Base-by-base conservation (phyloP, 2,113 vertebrate species). In the Barbus barbus region DNA sequence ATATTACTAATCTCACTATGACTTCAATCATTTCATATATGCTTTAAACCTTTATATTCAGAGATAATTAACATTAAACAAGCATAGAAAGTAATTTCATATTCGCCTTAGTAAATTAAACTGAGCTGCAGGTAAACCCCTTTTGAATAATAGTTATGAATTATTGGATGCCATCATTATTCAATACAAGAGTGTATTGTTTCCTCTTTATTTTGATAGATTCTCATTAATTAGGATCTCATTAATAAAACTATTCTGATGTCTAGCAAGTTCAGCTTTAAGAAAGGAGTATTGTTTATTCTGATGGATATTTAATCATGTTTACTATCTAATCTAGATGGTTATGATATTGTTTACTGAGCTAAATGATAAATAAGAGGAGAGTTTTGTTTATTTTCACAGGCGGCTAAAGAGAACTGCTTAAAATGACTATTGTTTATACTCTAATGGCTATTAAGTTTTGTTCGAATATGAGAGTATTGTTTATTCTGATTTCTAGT, bases 371-470 rank as follows among this genome's bases (percentile, higher is more conserved):
- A 58, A 78, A 38, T 78, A 78, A 9, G 6, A 8, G 1, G 48
- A 36, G 9, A 33, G 48, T 56, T 12, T n/a, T n/a, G 33, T 38
- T 41, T 71, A 38, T 71, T 38, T 20, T 71, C n/a, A 6, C 24
- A 76, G 33, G n/a, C 4, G 4, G 33, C 33, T 38, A 71, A 71
- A n/a, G 20, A 71, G 67, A 22, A 22, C 1, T n/a, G 20, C 20
- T 71, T 71, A 41, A 18, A 4, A 38, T 71, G 67, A 71, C 28
- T 65, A n/a, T 38, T 71, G 67, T 71, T 71, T 71, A 58, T 58
- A 71, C 33, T 22, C 33, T n/a, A 33, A 5, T 71, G 33, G 67
- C 67, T 71, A 71, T 3, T 38, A 71, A 71, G 67, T 71, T 69
- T 36, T 41, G 33, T 13, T 41, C 33, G 22, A 41, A 71, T n/a